These are phyloP conservation scores for Brachionus rubens DNA, from an alignment of 1,140 invertebrate genomes.

Conservation along the genomic window DNA sequence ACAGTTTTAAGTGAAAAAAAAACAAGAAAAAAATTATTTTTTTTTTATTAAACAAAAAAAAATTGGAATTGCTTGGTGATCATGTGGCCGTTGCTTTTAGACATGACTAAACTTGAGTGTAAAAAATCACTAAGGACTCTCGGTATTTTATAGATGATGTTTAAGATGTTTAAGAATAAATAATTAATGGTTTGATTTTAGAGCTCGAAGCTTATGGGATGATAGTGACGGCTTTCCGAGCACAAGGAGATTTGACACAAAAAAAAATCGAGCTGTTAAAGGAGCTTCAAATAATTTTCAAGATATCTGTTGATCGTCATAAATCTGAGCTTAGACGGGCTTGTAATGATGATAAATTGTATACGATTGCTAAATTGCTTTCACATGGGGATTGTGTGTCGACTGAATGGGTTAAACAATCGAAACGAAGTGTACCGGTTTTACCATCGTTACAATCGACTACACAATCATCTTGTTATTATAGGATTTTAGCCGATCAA, in stretches of 20 bases:
- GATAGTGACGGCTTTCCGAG: constrained; percentile 80
- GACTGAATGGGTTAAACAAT: constrained; percentile 15
- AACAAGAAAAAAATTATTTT: no score
- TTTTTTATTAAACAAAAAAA: no score
- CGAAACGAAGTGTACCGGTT: background rate
- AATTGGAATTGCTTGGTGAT: no score
- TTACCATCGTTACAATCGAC: constrained; percentile 10
- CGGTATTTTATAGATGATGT: no score
- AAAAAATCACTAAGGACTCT: constrained; percentile 76
- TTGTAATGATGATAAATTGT: constrained; percentile 81
- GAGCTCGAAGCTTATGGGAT: constrained; percentile 85
- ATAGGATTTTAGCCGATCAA: constrained; percentile 31
- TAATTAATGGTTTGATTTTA: no score
- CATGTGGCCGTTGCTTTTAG: constrained; percentile 71
- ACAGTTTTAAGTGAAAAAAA: no score
- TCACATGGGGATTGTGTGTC: constrained; percentile 25
- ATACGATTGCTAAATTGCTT: constrained; percentile 70
- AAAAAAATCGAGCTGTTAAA: constrained; percentile 78
- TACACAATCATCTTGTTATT: background rate
- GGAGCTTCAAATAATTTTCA: constrained; percentile 68
- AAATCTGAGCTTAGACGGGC: constrained; percentile 81
- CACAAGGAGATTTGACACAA: constrained; percentile 78
- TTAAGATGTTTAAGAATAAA: no score
- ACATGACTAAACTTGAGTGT: constrained; percentile 78
- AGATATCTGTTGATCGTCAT: constrained; percentile 82